These are phyloP conservation scores for Mus pahari DNA, from an alignment of 2,113 vertebrate genomes.

Conservation along the genomic window DNA sequence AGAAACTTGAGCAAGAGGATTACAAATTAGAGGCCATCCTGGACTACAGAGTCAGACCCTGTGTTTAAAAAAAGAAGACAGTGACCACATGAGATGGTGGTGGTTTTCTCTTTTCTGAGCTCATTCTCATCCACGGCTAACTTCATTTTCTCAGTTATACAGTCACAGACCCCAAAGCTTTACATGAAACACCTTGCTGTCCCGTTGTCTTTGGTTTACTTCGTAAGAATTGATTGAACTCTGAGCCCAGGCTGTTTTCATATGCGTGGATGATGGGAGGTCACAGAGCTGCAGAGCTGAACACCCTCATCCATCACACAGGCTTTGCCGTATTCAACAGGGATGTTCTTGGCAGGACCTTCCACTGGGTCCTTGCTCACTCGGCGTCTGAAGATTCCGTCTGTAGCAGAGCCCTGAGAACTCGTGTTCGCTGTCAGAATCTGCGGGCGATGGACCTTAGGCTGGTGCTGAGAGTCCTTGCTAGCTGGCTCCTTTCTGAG, in stretches of 20 bases:
- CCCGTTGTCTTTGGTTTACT: background rate
- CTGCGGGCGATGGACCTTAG: background rate
- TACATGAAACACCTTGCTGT: background rate
- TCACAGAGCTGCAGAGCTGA: background rate
- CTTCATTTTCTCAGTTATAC: conserved; percentile 47
- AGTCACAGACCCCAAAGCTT: conserved; percentile 24
- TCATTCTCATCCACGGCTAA: conserved; percentile 18
- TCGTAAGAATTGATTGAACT: conserved; percentile 9
- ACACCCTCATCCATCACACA: background rate
- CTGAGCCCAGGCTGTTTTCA: conserved; percentile 30
- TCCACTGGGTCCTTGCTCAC: conserved; percentile 6
- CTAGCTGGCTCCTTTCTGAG: background rate
- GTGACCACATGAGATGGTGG: background rate
- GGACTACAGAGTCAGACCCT: background rate
- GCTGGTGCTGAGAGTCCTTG: background rate
- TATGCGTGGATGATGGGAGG: background rate
- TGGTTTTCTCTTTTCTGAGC: conserved; percentile 54
- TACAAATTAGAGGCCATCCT: background rate
- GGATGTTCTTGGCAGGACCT: conserved; percentile 17
- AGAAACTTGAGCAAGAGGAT: background rate
- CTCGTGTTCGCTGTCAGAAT: conserved; percentile 10
- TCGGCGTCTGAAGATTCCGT: conserved; percentile 29
- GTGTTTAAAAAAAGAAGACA: background rate
- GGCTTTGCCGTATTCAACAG: conserved; percentile 12
- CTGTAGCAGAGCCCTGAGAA: background rate